Percentiles rank a stretch among this genome's conserved stretches.
Conservation (phyloP, 2,888 invertebrate genomes). For the Drosophila macrospina region DNA sequence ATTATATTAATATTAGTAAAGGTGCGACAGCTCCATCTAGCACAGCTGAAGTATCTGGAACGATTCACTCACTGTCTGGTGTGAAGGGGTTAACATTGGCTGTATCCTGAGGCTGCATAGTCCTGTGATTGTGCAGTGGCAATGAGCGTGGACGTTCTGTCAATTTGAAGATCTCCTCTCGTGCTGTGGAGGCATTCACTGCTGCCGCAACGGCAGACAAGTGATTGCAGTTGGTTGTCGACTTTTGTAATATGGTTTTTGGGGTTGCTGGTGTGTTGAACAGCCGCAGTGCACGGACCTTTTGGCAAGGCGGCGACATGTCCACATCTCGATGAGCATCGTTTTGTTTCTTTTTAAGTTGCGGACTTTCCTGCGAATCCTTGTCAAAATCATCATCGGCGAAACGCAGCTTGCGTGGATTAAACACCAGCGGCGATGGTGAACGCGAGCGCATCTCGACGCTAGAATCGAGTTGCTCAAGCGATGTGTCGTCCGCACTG, state of each 20-base stretch:
- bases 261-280: conserved; percentile 95
- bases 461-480: conserved; percentile 75
- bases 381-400: conserved; percentile 81
- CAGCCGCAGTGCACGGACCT: conserved; percentile 88
- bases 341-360: conserved; percentile 39
- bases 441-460: conserved; percentile 81
- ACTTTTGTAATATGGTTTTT: conserved; percentile 88
- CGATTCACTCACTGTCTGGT: conserved; percentile 88
- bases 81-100: conserved; percentile 95
- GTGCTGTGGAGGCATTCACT: conserved; percentile 39
- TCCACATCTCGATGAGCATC: conserved; percentile 25
- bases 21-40: not conserved
- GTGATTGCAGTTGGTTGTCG: conserved; percentile 87
- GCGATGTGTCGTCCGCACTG: conserved; percentile 66
- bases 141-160: conserved; percentile 85
- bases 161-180: conserved; percentile 57
- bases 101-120: conserved; percentile 77
- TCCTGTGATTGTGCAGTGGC: conserved; percentile 82
- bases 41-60: not conserved
- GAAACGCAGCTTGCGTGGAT: conserved; percentile 84
- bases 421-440: conserved; percentile 79
- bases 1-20: not conserved
- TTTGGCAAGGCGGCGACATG: conserved; percentile 87
- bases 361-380: conserved; percentile 68
- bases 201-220: conserved; percentile 75